Conservation (phyloP, 1,140 invertebrate genomes). For the Tetraneura akinire region DNA sequence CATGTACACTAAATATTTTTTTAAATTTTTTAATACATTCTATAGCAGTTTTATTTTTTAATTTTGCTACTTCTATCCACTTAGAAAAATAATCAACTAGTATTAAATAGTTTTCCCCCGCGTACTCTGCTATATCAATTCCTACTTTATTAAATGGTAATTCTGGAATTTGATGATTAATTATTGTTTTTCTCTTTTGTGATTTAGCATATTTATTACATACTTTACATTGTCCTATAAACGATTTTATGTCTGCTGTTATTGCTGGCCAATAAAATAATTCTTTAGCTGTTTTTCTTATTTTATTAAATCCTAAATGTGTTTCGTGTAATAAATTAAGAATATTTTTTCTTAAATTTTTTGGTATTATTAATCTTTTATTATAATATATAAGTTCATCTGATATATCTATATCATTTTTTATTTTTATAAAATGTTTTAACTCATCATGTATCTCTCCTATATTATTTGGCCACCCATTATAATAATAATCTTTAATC, state of each 20-base stretch:
- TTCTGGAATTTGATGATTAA: not conserved
- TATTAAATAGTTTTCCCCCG: slow-evolving; percentile 48
- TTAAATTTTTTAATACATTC: slow-evolving; percentile 42
- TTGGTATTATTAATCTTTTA: slow-evolving; percentile 58
- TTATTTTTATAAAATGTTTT: slow-evolving; percentile 51
- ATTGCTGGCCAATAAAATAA: slow-evolving; percentile 40
- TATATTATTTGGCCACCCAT: slow-evolving; percentile 58
- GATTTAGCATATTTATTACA: slow-evolving; percentile 19
- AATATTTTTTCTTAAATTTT: slow-evolving; percentile 56
- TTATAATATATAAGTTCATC: slow-evolving; percentile 58
- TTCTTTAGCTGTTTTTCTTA: not conserved
- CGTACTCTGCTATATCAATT: slow-evolving; percentile 52
- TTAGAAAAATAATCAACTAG: slow-evolving; percentile 28
- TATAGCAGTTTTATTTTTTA: not conserved
- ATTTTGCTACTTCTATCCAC: not conserved
- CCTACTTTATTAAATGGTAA: slow-evolving; percentile 52
- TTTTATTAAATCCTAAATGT: slow-evolving; percentile 60
- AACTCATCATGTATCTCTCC: not conserved
- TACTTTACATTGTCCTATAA: slow-evolving; percentile 14
- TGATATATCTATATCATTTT: slow-evolving; percentile 56
- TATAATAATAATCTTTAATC: slow-evolving; percentile 55
- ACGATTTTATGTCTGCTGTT: slow-evolving; percentile 14
- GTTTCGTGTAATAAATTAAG: slow-evolving; percentile 58
- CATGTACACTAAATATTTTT: slow-evolving; percentile 55
- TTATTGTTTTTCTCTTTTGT: slow-evolving; percentile 13